Evolutionary conservation across 2,113 vertebrate genomes (phyloP), one percentile per base, ranked within the genome.

Genomic region (Ascaphus truei): DNA sequence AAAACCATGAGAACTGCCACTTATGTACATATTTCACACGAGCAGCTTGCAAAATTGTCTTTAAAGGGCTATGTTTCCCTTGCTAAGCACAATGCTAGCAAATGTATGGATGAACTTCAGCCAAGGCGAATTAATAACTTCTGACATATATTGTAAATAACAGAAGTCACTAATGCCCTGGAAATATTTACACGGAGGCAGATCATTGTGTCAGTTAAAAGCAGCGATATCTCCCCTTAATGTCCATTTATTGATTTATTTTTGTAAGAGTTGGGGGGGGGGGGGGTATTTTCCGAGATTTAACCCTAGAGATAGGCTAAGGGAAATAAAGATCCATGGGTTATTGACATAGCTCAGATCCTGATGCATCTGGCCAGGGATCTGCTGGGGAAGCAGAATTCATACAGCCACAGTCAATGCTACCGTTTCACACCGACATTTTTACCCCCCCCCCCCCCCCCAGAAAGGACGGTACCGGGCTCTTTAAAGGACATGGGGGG

Each of bases 401-500:
- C 85, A 72, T 83, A 84, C 85, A 81, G 89, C 89, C 81, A 53
- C 74, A 68, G 73, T 79, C 76, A 79, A 69, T 77, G 78, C 78
- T 77, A 47, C 79, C n/a, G n/a, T n/a, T n/a, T n/a, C n/a, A 82
- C 77, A 88, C 82, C 81, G 86, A 85, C 84, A 88, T 88, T 84
- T 87, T 88, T 80, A 74, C 73, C 75, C 15, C 29, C 20, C 22
- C 41, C 45, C 31, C 45, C 11, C 10, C 0, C 25, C 31, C 3
- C 15, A 9, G 15, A 23, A 27, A 22, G 41, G 23, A 60, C 3
- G 16, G 58, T 36, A 33, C 11, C 30, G 55, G 20, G 26, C 18
- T 4, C 11, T 4, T 12, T 27, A 6, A 9, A 12, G 37, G 55
- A 8, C 18, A 43, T 39, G 4, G 15, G 15, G n/a, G 55, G 18